These are phyloP conservation scores for Dolichopus griseipennis DNA, from an alignment of 2,888 invertebrate species.

Conservation along the genomic window DNA sequence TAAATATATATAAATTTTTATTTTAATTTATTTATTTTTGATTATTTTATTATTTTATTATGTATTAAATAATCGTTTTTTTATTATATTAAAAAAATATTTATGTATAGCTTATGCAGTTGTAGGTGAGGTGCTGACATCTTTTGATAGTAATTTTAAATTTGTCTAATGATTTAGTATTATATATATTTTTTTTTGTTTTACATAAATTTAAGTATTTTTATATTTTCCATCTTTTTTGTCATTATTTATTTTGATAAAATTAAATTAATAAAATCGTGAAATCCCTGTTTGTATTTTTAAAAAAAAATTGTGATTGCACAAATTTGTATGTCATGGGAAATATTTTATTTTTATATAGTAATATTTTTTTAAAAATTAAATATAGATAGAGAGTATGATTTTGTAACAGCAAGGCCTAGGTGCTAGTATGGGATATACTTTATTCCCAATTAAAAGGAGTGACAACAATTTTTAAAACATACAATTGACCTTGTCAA, in stretches of 20 bases:
- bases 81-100: background rate
- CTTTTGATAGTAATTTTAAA: background rate
- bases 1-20: no score
- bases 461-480: no score
- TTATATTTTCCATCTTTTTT: background rate
- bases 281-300: background rate
- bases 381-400: no score
- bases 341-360: background rate
- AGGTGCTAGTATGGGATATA: no score
- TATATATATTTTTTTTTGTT: no score
- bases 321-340: background rate
- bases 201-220: no score
- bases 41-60: background rate
- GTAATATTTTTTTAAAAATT: no score
- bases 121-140: slow-evolving; percentile 3
- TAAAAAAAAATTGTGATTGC: background rate
- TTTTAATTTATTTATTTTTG: no score
- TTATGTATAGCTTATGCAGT: background rate
- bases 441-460: no score
- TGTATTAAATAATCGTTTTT: background rate
- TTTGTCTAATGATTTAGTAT: background rate
- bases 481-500: no score
- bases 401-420: no score
- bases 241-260: background rate
- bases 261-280: background rate